Evolutionary conservation across 2,113 vertebrate genomes (phyloP).

Genomic region (Mirounga angustirostris): DNA sequence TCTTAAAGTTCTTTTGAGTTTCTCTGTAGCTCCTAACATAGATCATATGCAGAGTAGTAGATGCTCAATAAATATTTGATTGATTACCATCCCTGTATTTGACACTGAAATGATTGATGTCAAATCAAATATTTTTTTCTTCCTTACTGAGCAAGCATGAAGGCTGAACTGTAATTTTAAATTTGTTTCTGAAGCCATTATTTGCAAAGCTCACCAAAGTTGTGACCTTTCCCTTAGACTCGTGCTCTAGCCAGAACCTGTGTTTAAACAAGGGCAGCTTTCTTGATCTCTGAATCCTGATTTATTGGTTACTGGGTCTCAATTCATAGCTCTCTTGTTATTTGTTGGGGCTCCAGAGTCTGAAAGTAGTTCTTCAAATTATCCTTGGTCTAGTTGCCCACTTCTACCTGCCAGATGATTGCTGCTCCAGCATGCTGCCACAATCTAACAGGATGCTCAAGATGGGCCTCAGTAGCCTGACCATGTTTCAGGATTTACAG

Average conservation of each 20-base stretch:
- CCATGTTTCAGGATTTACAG: neutral
- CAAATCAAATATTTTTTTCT: neutral
- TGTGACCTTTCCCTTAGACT: neutral
- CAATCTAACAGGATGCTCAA: neutral
- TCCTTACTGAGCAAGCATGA: neutral
- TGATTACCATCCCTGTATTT: neutral
- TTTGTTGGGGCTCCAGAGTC: neutral
- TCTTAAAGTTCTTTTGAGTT: neutral
- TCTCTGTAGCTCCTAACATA: neutral
- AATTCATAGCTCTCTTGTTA: neutral
- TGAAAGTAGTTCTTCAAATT: neutral
- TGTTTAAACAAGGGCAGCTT: conserved; percentile 59
- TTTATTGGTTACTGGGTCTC: conserved; percentile 1
- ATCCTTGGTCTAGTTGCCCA: neutral
- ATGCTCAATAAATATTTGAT: neutral
- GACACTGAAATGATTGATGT: conserved; percentile 3
- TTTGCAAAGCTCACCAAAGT: neutral
- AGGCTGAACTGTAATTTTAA: neutral
- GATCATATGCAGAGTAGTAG: neutral
- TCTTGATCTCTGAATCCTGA: conserved; percentile 1
- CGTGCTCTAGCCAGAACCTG: neutral
- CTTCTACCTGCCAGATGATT: neutral
- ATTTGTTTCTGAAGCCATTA: neutral
- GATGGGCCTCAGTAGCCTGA: neutral
- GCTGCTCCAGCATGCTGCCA: neutral